phyloP scores from a whole-genome alignment of 2,113 vertebrate genomes.

The Corythornis vintsioides region DNA sequence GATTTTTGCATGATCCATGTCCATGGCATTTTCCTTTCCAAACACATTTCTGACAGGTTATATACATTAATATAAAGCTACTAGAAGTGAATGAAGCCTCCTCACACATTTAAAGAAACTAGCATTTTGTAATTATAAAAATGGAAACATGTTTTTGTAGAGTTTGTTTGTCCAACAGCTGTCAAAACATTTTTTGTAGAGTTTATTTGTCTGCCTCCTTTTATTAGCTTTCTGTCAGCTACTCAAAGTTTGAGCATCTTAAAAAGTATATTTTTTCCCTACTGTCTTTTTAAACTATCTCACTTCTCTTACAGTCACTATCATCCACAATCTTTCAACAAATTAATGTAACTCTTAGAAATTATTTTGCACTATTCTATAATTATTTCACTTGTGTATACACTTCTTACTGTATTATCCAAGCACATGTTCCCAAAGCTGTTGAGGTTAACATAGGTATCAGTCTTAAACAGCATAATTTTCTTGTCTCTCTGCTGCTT shows the following conservation, averaged over 20 bases:
- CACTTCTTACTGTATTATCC: neutral
- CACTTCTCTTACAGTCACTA: neutral
- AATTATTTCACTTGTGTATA: neutral
- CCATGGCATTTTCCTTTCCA: neutral
- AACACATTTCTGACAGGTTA: neutral
- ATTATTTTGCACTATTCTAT: neutral
- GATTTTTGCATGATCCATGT: neutral
- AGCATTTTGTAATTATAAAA: neutral
- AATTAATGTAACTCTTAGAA: neutral
- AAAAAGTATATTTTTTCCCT: neutral
- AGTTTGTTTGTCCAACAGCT: neutral
- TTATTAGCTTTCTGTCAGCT: neutral
- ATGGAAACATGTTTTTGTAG: neutral
- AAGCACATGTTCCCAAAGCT: neutral
- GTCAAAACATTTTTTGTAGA: neutral
- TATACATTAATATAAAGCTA: neutral
- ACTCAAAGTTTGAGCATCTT: neutral
- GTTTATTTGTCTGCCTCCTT: neutral
- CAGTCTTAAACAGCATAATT: neutral
- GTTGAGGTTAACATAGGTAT: neutral
- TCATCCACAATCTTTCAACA: neutral
- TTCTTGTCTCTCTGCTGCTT: neutral
- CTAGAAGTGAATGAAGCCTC: rapidly evolving
- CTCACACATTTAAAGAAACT: neutral
- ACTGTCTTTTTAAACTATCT: neutral